Base-by-base conservation (phyloP, 2,797 vertebrate genomes). In the Tadarida brasiliensis region DNA sequence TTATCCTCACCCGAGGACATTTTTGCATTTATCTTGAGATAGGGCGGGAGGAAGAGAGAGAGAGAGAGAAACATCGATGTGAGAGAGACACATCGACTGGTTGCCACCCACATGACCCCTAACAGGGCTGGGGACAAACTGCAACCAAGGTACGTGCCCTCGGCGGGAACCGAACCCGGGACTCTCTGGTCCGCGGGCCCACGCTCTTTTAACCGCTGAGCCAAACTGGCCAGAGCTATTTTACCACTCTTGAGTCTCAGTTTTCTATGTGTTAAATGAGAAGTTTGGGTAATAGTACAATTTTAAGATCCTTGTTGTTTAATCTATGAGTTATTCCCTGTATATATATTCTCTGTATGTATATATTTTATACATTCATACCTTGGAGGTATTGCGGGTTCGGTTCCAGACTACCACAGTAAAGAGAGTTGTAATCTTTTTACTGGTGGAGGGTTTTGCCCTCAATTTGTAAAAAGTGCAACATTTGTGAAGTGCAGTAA, bases 241-340 rank as follows among this genome's bases (percentile, higher is more conserved):
- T 84, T 74, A 51, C 30, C 5, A 71, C 63, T 28, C 54, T 54
- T 44, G 26, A 59, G 16, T 74, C 47, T 67, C 51, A 30, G 61
- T 73, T 94, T 94, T 33, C 51, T 3, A 4, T 28, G 51, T 82
- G n/a, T 67, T 90, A 80, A 92, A 77, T 70, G 76, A 90, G 28
- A 82, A 26, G 14, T 89, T 87, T 90, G 11, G 33, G 16, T 80
- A 80, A 49, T 24, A 68, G 20, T 87, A 80, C 5, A 39, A 7
- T 74, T 92, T 96, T 33, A 47, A 83, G 78, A 81, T 82, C 12
- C 85, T 56, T 68, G 20, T 85, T 82, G 54, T 39, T 63, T 94
- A 63, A 24, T 28, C 51, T 87, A 3, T 85, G 28, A 82, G 8
- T 87, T 77, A 19, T 83, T 78, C 57, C 14, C 54, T 80, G 8